A percentile compares a stretch with the other conserved stretches of the same genome.
phyloP scores from a whole-genome alignment of 2,113 vertebrate genomes.

The Phyllostomus discolor region DNA sequence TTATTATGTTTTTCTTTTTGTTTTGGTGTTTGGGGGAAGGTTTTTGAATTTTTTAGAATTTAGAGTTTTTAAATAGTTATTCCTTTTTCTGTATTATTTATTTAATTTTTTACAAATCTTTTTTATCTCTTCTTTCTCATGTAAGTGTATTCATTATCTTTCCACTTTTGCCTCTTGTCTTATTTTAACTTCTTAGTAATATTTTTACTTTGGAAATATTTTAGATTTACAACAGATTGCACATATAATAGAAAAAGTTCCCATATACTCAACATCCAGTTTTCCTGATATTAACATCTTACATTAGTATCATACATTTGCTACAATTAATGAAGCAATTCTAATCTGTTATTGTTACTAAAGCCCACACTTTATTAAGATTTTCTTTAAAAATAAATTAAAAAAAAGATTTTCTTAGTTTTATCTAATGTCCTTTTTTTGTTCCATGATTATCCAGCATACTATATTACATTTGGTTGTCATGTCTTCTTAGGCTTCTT shows the following conservation, averaged over 20 bases:
- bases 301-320: not conserved
- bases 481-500: not conserved
- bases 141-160: not conserved
- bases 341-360: not conserved
- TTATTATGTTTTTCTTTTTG: not conserved
- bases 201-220: not conserved
- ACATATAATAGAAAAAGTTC: not conserved
- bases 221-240: constrained; percentile 18
- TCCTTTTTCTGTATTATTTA: not conserved
- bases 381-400: no score
- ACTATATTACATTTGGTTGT: not conserved
- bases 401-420: not conserved
- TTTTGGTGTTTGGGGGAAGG: not conserved
- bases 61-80: not conserved
- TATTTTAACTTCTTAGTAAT: not conserved
- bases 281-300: constrained; percentile 2
- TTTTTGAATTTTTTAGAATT: not conserved
- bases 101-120: not conserved
- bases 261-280: not conserved
- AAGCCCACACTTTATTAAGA: not conserved
- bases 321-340: not conserved
- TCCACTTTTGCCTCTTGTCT: not conserved
- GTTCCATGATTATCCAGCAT: not conserved
- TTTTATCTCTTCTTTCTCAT: not conserved
- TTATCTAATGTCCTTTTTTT: not conserved